phyloP scores from a whole-genome alignment of 1,140 invertebrate genomes.

The Steinernema feltiae region DNA sequence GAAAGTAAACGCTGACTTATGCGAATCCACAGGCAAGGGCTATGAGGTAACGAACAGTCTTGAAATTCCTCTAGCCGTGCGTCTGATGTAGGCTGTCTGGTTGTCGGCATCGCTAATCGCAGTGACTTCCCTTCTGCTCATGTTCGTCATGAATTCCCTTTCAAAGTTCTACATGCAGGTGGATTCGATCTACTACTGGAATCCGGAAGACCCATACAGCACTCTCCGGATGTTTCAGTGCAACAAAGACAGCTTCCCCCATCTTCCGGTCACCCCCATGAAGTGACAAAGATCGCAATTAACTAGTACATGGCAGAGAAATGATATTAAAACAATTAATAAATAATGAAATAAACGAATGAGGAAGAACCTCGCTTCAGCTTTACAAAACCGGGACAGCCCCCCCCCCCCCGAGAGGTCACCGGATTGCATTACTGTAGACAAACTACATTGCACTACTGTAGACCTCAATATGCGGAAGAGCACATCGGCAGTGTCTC shows the following conservation, averaged over 20 bases:
- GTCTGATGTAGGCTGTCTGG: neutral
- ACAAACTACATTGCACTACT: too few species aligned
- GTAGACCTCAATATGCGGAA: too few species aligned
- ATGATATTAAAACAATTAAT: neutral
- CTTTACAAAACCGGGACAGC: too few species aligned
- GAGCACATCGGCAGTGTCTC: too few species aligned
- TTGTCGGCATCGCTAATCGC: neutral
- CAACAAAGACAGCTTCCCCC: neutral
- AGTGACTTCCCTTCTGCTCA: neutral
- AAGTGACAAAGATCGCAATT: neutral
- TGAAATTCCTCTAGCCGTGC: neutral
- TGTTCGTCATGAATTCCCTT: neutral
- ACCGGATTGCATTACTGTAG: too few species aligned
- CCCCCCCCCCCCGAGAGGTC: too few species aligned
- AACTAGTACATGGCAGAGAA: neutral
- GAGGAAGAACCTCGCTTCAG: too few species aligned
- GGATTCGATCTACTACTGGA: slow-evolving; percentile 4
- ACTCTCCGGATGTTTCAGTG: neutral
- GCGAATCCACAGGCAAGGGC: neutral
- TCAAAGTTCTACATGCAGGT: neutral
- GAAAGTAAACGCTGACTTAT: neutral
- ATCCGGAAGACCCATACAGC: neutral
- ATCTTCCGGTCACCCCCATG: neutral
- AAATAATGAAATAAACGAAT: too few species aligned
- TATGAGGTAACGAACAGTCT: neutral